Conservation (phyloP, 2,797 vertebrate species). For the Pipistrellus kuhlii region DNA sequence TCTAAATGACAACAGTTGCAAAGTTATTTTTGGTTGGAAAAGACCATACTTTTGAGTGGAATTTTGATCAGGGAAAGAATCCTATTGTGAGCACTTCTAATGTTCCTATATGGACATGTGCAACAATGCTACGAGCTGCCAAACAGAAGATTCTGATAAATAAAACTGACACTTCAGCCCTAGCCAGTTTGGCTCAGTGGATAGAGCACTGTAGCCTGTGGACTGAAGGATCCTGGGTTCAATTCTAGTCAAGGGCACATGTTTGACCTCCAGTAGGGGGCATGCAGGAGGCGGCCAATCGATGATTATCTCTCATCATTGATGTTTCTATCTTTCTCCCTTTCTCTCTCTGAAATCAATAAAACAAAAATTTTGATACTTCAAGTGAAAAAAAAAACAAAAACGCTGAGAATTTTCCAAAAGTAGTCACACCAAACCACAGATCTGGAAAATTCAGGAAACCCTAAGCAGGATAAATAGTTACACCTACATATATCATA, state of each 20-base stretch:
- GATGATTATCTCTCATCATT: no score
- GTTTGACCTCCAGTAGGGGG: no score
- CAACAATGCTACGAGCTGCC: not conserved
- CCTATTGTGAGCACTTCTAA: not conserved
- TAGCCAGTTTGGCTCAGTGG: no score
- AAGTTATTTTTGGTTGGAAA: slow-evolving; percentile 71
- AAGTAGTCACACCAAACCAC: not conserved
- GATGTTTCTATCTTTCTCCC: no score
- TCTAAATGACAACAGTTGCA: slow-evolving; percentile 74
- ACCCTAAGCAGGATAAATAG: not conserved
- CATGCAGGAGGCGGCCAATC: no score
- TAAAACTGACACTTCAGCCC: not conserved
- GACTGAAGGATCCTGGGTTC: no score
- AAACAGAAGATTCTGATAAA: not conserved
- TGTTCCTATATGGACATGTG: not conserved
- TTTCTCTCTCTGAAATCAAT: no score
- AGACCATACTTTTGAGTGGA: slow-evolving; percentile 55
- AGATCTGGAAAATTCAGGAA: not conserved
- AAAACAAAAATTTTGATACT: not conserved
- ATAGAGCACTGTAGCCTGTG: no score
- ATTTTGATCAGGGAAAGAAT: slow-evolving; percentile 72
- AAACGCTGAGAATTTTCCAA: not conserved
- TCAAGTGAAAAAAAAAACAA: not conserved
- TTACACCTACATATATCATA: not conserved
- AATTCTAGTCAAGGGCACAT: no score